phyloP scores from a whole-genome alignment of 2,888 invertebrate species.

The Sinelater perroti region DNA sequence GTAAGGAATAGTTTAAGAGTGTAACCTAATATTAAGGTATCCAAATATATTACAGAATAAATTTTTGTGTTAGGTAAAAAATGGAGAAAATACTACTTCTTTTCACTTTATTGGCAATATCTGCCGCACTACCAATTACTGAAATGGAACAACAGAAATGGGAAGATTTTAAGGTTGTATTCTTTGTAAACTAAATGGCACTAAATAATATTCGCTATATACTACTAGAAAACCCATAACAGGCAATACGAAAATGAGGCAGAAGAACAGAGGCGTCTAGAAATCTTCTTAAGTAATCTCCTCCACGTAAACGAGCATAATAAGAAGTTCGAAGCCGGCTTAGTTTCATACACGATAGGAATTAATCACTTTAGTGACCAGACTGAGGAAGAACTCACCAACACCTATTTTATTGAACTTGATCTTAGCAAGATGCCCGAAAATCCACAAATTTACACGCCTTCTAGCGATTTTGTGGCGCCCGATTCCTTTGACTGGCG shows the following conservation, averaged over 20 bases:
- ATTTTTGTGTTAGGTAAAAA: too few species aligned
- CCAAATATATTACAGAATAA: too few species aligned
- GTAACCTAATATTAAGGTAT: too few species aligned
- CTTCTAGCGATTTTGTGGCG: slow-evolving; percentile 72
- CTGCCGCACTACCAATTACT: too few species aligned
- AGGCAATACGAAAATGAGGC: slow-evolving; percentile 71
- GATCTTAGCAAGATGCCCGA: slow-evolving; percentile 70
- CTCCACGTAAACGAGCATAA: slow-evolving; percentile 85
- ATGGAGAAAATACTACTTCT: too few species aligned
- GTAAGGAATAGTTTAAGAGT: too few species aligned
- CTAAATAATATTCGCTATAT: too few species aligned
- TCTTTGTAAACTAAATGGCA: too few species aligned
- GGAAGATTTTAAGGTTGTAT: too few species aligned
- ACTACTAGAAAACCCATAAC: too few species aligned
- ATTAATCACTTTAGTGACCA: slow-evolving; percentile 89
- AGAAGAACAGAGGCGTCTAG: slow-evolving; percentile 86
- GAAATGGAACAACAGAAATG: too few species aligned
- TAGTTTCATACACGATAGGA: slow-evolving; percentile 71
- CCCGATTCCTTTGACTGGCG: slow-evolving; percentile 88
- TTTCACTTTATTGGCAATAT: too few species aligned
- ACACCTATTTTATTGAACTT: slow-evolving; percentile 69
- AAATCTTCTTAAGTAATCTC: slow-evolving; percentile 89
- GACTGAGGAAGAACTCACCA: slow-evolving; percentile 83
- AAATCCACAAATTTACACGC: slow-evolving; percentile 69
- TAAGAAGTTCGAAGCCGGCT: slow-evolving; percentile 73